Percentiles rank a stretch among this genome's conserved stretches.
These are phyloP conservation scores for Lepidocolaptes lacrymiger DNA, from an alignment of 2,797 vertebrate genomes.

Conservation along the genomic window DNA sequence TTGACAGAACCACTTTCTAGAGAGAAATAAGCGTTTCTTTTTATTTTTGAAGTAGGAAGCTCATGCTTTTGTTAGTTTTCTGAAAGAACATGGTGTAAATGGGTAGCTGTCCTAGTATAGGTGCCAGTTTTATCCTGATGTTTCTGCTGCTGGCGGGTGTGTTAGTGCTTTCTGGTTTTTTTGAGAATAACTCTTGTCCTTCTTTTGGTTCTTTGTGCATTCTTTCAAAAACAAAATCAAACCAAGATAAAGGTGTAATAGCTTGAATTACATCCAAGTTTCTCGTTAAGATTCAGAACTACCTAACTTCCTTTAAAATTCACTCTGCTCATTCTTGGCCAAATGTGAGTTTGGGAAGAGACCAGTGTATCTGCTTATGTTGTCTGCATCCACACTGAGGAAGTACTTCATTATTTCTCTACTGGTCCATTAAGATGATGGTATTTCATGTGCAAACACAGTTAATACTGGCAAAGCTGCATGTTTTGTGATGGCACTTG, in stretches of 20 bases:
- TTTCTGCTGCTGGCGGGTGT: neutral
- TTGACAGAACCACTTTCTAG: neutral
- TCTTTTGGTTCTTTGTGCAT: neutral
- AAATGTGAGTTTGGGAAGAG: neutral
- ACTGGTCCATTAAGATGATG: neutral
- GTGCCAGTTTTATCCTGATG: neutral
- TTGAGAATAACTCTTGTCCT: neutral
- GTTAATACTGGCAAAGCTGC: neutral
- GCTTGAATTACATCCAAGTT: neutral
- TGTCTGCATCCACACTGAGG: neutral
- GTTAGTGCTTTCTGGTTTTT: neutral
- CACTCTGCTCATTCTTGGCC: neutral
- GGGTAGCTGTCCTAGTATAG: neutral
- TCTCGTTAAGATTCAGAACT: neutral
- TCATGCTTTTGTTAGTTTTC: neutral
- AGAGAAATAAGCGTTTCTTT: neutral
- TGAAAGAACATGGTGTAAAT: rapidly evolving
- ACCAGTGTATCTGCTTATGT: rapidly evolving
- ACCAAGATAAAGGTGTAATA: neutral
- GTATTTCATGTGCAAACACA: neutral
- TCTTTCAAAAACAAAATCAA: neutral
- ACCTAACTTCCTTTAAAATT: neutral
- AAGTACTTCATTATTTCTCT: neutral
- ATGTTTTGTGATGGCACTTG: neutral
- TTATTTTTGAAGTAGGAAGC: neutral